These are phyloP conservation scores for Phrynocephalus guinanensis DNA, from an alignment of 2,797 vertebrate species.

Conservation along the genomic window DNA sequence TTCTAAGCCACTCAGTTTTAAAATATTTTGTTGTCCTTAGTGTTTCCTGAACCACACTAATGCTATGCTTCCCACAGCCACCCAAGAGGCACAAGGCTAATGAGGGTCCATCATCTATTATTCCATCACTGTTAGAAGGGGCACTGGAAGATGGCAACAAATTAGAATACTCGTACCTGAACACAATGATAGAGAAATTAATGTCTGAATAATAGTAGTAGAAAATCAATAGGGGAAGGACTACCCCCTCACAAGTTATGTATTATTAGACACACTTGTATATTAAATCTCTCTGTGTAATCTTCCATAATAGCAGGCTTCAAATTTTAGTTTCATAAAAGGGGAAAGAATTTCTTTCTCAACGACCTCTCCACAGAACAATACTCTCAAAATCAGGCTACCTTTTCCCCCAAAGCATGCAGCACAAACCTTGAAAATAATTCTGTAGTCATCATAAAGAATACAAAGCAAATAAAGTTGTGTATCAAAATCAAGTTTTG, in stretches of 20 bases:
- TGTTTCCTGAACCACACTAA: neutral
- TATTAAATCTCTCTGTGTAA: no score
- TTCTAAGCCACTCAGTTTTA: neutral
- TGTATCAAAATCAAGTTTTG: neutral
- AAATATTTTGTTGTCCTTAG: neutral
- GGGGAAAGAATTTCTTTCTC: no score
- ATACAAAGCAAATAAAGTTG: neutral
- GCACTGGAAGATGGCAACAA: neutral
- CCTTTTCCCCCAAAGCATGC: no score
- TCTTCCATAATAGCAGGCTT: neutral
- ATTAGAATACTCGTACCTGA: neutral
- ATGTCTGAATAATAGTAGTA: neutral
- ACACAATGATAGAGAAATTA: neutral
- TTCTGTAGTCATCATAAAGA: neutral
- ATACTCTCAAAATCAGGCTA: no score
- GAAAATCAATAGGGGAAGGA: neutral
- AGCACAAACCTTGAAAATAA: neutral
- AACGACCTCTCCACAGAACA: no score
- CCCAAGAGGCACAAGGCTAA: neutral
- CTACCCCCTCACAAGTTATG: neutral
- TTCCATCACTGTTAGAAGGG: neutral
- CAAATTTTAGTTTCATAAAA: no score
- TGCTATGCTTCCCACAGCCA: no score
- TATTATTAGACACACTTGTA: neutral
- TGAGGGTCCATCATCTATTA: no score